Evolutionary conservation across 2,888 invertebrate genomes (phyloP), one percentile per base, ranked within the genome.

Genomic region (Eremobia ochroleuca): DNA sequence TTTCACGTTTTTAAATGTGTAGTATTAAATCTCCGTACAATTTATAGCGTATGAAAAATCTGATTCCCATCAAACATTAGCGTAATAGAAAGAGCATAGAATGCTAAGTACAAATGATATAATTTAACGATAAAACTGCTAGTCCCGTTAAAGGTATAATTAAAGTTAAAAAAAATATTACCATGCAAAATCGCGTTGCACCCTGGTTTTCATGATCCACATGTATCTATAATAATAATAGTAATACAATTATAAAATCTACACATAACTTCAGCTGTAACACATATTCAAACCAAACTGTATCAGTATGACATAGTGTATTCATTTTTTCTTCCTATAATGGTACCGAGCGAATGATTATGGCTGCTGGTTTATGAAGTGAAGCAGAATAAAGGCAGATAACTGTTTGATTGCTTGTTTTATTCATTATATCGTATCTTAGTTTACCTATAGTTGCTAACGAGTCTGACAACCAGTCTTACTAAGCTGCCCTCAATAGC

Each of bases 281-380:
- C 94, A 96, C 96, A 94, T 97, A 97, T 96, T 96, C 96, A 96
- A 97, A 96, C 96, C 95, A 96, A 96, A 95, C 95, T 96, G 93
- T 96, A 97, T 96, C 94, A 95, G 91, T 96, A 96, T 96, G 94
- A 96, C 96, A 96, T 96, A 97, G 96, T 92, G 93, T 95, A 96
- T 96, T 95, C 92, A 95, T 96, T 96, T 94, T 95, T 95, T 96
- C 96, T 97, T 96, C 96, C 96, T 96, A 94, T 96, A 96, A 96
- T 94, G 96, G 96, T 96, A 96, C 96, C 95, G 96, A 95, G 93
- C 92, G 96, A 94, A 94, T 94, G 96, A 96, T 92, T 95, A 96
- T 96, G 96, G 97, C 97, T 96, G 97, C 96, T 96, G 96, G 96
- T 93, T 94, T 94, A 94, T 90, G 95, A 96, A 92, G 93, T 94